Conservation (phyloP, 2,888 invertebrate genomes). For the Ctena decussata region DNA sequence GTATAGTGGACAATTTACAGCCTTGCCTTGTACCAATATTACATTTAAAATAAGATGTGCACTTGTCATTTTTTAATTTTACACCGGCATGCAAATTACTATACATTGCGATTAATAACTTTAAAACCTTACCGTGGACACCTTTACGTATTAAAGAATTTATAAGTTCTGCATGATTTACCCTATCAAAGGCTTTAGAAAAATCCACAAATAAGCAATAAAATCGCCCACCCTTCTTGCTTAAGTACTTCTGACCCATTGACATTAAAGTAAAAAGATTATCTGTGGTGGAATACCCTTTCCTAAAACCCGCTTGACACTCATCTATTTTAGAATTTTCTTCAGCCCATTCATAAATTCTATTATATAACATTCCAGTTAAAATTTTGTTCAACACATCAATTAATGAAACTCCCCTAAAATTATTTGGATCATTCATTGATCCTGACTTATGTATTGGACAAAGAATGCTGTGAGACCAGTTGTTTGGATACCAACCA, state of each 20-base stretch:
- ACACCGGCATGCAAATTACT: neutral
- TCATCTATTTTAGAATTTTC: neutral
- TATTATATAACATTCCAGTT: neutral
- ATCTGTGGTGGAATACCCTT: neutral
- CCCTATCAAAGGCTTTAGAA: neutral
- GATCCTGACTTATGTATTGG: neutral
- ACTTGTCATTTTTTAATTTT: neutral
- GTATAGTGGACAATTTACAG: neutral
- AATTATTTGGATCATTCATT: neutral
- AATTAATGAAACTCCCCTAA: neutral
- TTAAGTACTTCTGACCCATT: neutral
- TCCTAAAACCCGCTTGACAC: neutral
- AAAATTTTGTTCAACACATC: conserved; percentile 1
- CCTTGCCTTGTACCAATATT: neutral
- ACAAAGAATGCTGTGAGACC: neutral
- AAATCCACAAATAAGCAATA: neutral
- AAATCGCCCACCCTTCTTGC: neutral
- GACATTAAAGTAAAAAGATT: neutral
- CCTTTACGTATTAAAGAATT: neutral
- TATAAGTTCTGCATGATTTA: neutral
- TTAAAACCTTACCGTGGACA: neutral
- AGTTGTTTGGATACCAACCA: neutral
- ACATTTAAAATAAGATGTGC: neutral
- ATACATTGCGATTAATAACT: neutral
- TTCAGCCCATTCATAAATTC: neutral